A percentile compares a stretch with the other conserved stretches of the same genome.
Conservation (phyloP, 2,113 vertebrate species). For the Plecotus auritus region DNA sequence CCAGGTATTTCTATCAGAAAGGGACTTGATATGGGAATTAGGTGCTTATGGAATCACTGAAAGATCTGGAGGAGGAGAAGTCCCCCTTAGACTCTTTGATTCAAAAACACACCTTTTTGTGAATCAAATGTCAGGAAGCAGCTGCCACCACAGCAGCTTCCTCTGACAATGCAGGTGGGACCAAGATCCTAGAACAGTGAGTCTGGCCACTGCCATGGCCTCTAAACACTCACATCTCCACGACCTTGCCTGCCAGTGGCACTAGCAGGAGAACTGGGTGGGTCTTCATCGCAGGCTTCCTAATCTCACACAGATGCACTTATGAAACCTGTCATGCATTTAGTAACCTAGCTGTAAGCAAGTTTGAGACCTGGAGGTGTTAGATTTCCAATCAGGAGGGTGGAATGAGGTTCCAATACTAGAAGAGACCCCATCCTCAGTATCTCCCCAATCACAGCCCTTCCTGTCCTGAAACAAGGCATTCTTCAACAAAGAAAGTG, state of each 20-base stretch:
- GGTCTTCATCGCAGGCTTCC: not conserved
- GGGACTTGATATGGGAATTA: not conserved
- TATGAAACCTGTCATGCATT: not conserved
- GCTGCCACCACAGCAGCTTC: not conserved
- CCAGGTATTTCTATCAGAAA: not conserved
- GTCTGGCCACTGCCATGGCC: not conserved
- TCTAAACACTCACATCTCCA: not conserved
- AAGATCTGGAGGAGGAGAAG: not conserved
- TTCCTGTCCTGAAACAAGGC: not conserved
- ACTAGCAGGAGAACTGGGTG: not conserved
- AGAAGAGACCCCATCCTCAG: not conserved
- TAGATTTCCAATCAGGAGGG: not conserved
- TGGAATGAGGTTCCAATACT: not conserved
- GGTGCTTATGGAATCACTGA: not conserved
- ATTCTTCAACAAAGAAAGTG: not conserved
- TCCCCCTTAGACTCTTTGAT: not conserved
- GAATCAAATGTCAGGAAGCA: not conserved
- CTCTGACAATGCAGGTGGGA: accelerated
- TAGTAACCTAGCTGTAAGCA: not conserved
- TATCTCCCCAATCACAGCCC: accelerated
- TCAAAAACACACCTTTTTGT: not conserved
- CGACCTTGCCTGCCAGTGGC: not conserved
- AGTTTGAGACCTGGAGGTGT: not conserved
- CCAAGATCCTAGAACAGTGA: too few species aligned
- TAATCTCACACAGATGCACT: not conserved